Base-by-base conservation (phyloP, 1,140 invertebrate genomes). In the Lasioglossum albipes region DNA sequence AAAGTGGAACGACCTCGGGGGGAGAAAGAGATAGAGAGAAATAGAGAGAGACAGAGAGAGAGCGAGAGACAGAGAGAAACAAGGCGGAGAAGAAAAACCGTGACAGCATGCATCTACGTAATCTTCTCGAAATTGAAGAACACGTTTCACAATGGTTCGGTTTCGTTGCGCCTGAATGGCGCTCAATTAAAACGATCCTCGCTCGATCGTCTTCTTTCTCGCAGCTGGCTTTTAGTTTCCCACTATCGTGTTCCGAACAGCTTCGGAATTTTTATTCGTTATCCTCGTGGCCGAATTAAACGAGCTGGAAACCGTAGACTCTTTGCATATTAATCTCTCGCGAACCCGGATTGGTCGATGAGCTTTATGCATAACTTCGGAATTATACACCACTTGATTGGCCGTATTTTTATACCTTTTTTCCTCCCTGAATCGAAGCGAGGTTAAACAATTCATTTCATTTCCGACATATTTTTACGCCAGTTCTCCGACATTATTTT, bases 81-180 rank as follows among this genome's bases (percentile, higher is more conserved):
- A 10, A 27, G 13, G 13, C 18, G 65, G 20, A 45, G 18, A 45
- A 49, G 57, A 64, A 16, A 27, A 16, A 10, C 3, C 9, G 54
- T 52, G 36, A 42, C 18, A 57, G 27, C 42, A 67, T 75, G 71
- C 71, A 79, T 75, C 64, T 68, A 80, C 77, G 64, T 41, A 12
- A 27, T 27, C 27, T 27, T 27, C 27, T 27, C 27, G 22, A 57
- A 22, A 73, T 10, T 16, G 18, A 7, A 41, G 18, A 18, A 64
- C 10, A 64, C 7, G 16, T 9, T 75, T 67, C n/a, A 67, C 64
- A 67, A 42, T 73, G 42, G 71, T 64, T 73, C 71, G 71, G 3
- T n/a, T 45, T 36, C 36, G 41, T 20, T 20, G 41, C 41, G 65
- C 65, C 20, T 10, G 18, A 12, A 45, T 18, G 41, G 13, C 36